These are phyloP conservation scores for Drosophila subsilvestris DNA, from an alignment of 2,888 invertebrate species.

Conservation along the genomic window DNA sequence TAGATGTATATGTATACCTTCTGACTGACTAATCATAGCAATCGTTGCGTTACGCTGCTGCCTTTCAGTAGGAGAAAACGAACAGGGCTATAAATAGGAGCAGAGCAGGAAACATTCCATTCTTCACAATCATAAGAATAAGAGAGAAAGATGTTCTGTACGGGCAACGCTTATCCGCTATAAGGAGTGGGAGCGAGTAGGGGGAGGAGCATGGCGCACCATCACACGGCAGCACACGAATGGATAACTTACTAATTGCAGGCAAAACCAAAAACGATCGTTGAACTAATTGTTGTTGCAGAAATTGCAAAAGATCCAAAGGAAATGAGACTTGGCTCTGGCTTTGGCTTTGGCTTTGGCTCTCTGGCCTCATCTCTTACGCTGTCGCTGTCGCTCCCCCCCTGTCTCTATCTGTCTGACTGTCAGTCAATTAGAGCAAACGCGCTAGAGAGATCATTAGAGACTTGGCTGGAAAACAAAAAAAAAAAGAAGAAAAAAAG, in stretches of 20 bases:
- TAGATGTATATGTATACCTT: constrained; percentile 1
- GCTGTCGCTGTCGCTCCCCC: constrained; percentile 5
- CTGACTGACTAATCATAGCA: neutral
- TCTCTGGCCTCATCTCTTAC: constrained; percentile 8
- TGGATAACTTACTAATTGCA: constrained; percentile 38
- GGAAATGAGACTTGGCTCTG: constrained; percentile 9
- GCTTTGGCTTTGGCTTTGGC: neutral
- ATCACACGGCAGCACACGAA: constrained; percentile 5
- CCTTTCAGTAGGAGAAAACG: constrained; percentile 1
- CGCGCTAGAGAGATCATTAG: constrained; percentile 66
- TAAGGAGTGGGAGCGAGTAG: constrained; percentile 1
- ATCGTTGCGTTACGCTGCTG: no score
- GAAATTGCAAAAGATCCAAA: constrained; percentile 39
- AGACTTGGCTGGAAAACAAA: constrained; percentile 16
- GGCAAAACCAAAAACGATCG: constrained; percentile 37
- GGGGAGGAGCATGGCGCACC: neutral
- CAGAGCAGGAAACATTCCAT: neutral
- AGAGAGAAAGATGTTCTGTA: neutral
- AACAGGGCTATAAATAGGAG: constrained; percentile 33
- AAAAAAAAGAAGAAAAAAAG: constrained; percentile 25
- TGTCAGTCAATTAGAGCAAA: constrained; percentile 70
- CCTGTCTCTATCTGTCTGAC: constrained; percentile 6
- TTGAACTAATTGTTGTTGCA: constrained; percentile 43
- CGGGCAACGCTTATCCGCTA: no score
- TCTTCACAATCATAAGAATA: neutral